Evolutionary conservation across 2,888 invertebrate genomes (phyloP).

Genomic region (Drosophila fulvimacula): DNA sequence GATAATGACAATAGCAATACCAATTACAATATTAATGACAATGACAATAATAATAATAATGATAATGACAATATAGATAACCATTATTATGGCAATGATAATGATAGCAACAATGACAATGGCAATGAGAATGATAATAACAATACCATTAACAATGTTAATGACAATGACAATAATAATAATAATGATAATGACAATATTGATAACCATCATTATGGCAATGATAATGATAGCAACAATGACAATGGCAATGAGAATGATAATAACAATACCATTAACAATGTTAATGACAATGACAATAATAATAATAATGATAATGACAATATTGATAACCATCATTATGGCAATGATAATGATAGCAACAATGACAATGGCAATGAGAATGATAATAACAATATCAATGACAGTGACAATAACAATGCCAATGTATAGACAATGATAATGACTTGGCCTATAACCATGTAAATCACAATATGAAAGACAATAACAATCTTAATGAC

Average conservation of each 20-base stretch:
- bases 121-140: not conserved
- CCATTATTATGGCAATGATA: not conserved
- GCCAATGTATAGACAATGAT: too few species aligned
- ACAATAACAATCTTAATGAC: not conserved
- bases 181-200: not conserved
- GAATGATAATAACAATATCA: not conserved
- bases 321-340: not conserved
- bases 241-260: not conserved
- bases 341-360: too few species aligned
- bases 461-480: not conserved
- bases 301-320: not conserved
- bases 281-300: not conserved
- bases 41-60: not conserved
- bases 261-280: not conserved
- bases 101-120: not conserved
- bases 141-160: not conserved
- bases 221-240: not conserved
- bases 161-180: not conserved
- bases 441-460: not conserved
- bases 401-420: not conserved
- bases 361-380: not conserved
- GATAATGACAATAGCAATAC: too few species aligned
- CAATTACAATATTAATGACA: not conserved
- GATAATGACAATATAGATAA: not conserved
- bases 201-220: not conserved